Evolutionary conservation across 2,888 invertebrate genomes (phyloP).

Genomic region (Adineta ricciae): DNA sequence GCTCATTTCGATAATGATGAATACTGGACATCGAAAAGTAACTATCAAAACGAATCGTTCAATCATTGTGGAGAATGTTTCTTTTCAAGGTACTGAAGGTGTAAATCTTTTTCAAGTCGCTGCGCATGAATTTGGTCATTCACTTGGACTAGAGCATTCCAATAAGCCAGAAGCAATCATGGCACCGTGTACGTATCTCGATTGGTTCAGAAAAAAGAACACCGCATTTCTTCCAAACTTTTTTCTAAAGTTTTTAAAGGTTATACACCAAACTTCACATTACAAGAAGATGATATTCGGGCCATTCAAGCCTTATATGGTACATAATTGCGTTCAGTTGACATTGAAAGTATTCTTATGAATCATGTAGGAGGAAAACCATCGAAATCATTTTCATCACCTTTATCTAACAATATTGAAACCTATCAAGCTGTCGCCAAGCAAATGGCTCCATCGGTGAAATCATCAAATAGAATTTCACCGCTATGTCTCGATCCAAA

Average conservation of each 20-base stretch:
- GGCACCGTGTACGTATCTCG: slow-evolving; percentile 42
- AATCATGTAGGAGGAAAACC: background rate
- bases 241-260: slow-evolving; percentile 36
- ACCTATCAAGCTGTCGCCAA: background rate
- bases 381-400: background rate
- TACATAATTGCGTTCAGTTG: background rate
- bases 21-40: background rate
- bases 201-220: background rate
- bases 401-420: background rate
- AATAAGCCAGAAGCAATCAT: slow-evolving; percentile 42
- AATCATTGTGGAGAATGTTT: too few species aligned
- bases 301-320: slow-evolving; percentile 46
- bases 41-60: background rate
- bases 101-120: slow-evolving; percentile 39
- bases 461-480: background rate
- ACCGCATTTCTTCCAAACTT: background rate
- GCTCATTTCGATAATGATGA: slow-evolving; percentile 22
- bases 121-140: slow-evolving; percentile 49
- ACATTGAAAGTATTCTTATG: background rate
- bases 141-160: slow-evolving; percentile 48
- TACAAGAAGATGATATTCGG: slow-evolving; percentile 42
- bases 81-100: slow-evolving; percentile 38
- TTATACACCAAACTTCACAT: slow-evolving; percentile 42
- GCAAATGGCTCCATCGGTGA: background rate
- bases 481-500: slow-evolving; percentile 21